These are phyloP conservation scores for Erebia aethiops DNA, from an alignment of 2,888 invertebrate species.

Conservation along the genomic window DNA sequence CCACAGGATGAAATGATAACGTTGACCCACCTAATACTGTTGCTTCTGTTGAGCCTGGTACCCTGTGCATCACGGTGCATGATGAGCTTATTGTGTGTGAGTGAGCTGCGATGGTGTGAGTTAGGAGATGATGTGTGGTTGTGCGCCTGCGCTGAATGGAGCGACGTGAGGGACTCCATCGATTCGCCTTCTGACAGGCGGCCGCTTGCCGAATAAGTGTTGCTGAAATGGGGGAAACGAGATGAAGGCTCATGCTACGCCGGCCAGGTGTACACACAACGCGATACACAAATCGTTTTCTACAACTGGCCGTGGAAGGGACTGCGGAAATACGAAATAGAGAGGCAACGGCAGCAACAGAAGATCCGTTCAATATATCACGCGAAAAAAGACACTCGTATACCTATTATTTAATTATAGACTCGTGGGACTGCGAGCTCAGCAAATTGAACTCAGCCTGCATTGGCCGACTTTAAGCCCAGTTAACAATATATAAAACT, in stretches of 20 bases:
- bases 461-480: no score
- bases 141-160: conserved; percentile 89
- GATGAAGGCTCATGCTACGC: conserved; percentile 62
- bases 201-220: conserved; percentile 88
- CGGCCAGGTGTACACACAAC: conserved; percentile 54
- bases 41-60: conserved; percentile 92
- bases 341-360: no score
- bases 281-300: conserved; percentile 32
- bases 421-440: no score
- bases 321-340: conserved; percentile 59
- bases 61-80: conserved; percentile 83
- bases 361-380: no score
- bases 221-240: conserved; percentile 81
- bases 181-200: conserved; percentile 95
- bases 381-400: no score
- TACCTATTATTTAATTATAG: no score
- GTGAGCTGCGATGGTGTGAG: conserved; percentile 86
- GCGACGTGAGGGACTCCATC: conserved; percentile 90
- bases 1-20: conserved; percentile 13
- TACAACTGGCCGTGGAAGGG: conserved; percentile 67
- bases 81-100: conserved; percentile 84
- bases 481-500: no score
- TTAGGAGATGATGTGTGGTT: conserved; percentile 88
- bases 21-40: conserved; percentile 92
- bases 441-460: no score